Base-by-base conservation (phyloP, 2,113 vertebrate genomes). In the Tragelaphus imberbis region DNA sequence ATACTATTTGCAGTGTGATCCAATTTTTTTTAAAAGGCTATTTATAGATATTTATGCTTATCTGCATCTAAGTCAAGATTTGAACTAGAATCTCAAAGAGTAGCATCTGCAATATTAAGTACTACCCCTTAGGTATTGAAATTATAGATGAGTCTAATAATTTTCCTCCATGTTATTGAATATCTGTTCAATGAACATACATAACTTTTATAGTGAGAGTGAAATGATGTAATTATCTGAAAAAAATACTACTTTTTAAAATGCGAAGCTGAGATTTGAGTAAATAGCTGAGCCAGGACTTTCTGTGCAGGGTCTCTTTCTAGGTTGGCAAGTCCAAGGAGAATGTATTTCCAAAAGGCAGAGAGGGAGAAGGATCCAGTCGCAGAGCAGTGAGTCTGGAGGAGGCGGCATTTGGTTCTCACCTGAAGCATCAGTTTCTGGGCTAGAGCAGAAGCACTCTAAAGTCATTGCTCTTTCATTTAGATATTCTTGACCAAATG, bases 41-140 rank as follows among this genome's bases (percentile, higher is more conserved):
- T 90, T 71, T 93, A 17, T 68, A 90, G 51, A 15, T 59, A 77
- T 68, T 77, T 65, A 19, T 86, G n/a, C 59, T 95, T 55, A 49
- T 87, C 21, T 90, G 49, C 28, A 82, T 49, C 40, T 85, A 92
- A 25, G 80, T 56, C 36, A 21, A 58, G 47, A 90, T 53, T 51
- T 27, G 63, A 65, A 85, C 25, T 23, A 88, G 63, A 63, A 81
- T 47, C 28, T 14, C 7, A 58, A 40, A 79, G 23, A 75, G 56
- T 79, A 59, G n/a, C 21, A 27, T 71, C 4, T 14, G 13, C 1
- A 5, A 17, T 71, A 16, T 53, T 58, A 51, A 55, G 36, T 36
- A 0, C 44, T 40, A 14, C 33, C 49, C 30, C n/a, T 65, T 21
- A 84, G 58, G 56, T 28, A 51, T 14, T 56, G 79, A 53, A 65